Conservation (phyloP, 2,113 vertebrate genomes). For the Stegastes partitus region DNA sequence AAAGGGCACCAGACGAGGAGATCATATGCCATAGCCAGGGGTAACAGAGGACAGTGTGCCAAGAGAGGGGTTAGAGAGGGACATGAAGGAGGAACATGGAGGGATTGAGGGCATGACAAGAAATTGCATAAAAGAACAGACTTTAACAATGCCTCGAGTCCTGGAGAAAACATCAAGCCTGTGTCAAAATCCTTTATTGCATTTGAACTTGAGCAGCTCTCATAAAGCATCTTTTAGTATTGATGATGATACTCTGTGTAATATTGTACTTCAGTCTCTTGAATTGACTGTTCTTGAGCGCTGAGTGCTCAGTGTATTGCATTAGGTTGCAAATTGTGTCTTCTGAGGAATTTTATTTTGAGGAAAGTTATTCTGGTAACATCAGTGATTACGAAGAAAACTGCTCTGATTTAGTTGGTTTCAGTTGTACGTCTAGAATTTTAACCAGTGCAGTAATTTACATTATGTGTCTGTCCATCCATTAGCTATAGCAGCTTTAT, state of each 20-base stretch:
- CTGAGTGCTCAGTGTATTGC: neutral
- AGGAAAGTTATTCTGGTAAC: slow-evolving; percentile 1
- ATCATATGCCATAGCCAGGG: slow-evolving; percentile 57
- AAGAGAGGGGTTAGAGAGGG: slow-evolving; percentile 38
- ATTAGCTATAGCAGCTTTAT: too few species aligned
- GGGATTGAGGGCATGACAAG: slow-evolving; percentile 38
- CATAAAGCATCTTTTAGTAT: slow-evolving; percentile 1
- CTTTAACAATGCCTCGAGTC: slow-evolving; percentile 5
- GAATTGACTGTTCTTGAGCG: neutral
- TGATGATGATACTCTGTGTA: neutral
- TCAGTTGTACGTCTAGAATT: neutral
- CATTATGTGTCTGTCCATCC: neutral
- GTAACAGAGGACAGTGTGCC: slow-evolving; percentile 46
- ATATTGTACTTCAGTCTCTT: neutral
- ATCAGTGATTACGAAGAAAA: slow-evolving; percentile 1
- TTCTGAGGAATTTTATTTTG: neutral
- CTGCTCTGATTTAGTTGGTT: neutral
- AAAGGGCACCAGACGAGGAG: slow-evolving; percentile 45
- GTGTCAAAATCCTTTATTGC: neutral
- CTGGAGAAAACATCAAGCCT: neutral
- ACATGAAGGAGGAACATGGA: slow-evolving; percentile 24
- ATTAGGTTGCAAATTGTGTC: neutral
- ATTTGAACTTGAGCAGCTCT: neutral
- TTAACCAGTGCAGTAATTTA: neutral
- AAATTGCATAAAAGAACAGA: slow-evolving; percentile 11